A percentile compares a stretch with the other conserved stretches of the same genome.
Conservation (phyloP, 2,888 invertebrate genomes). For the Acanthoscelides obtectus region DNA sequence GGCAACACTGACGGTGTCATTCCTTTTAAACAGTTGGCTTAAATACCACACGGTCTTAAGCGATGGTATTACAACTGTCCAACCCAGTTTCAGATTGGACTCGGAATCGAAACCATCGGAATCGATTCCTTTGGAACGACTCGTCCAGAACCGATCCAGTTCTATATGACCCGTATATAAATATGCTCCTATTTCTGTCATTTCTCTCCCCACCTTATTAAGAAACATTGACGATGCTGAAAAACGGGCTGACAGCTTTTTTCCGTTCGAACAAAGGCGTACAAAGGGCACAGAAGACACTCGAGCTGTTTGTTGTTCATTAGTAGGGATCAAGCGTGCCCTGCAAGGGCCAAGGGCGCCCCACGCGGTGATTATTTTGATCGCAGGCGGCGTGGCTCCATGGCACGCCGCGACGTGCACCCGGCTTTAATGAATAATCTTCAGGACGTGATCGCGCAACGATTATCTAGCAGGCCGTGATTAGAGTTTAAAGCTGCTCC, state of each 20-base stretch:
- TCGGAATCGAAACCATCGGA: too few species aligned
- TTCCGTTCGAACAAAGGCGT: conserved; percentile 7
- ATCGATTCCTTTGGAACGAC: too few species aligned
- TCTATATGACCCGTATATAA: too few species aligned
- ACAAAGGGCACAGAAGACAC: conserved; percentile 3
- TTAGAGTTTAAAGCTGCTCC: neutral
- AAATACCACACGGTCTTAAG: too few species aligned
- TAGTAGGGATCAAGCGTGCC: conserved; percentile 23
- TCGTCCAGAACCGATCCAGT: too few species aligned
- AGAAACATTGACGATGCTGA: conserved; percentile 8
- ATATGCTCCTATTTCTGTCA: too few species aligned
- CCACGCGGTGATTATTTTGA: conserved; percentile 15
- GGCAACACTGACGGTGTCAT: too few species aligned
- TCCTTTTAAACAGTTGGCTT: too few species aligned
- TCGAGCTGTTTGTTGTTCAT: conserved; percentile 25
- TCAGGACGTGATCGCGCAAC: conserved; percentile 4
- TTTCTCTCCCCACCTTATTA: neutral
- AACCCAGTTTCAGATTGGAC: too few species aligned
- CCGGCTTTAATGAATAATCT: conserved; percentile 17
- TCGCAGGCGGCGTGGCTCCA: conserved; percentile 13
- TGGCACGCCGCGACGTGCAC: conserved; percentile 1
- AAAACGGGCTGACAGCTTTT: conserved; percentile 6
- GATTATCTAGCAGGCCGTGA: neutral
- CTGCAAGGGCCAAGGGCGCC: neutral
- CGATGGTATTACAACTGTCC: too few species aligned